Base-by-base conservation (phyloP, 2,113 vertebrate genomes). In the Cyprinodon variegatus region DNA sequence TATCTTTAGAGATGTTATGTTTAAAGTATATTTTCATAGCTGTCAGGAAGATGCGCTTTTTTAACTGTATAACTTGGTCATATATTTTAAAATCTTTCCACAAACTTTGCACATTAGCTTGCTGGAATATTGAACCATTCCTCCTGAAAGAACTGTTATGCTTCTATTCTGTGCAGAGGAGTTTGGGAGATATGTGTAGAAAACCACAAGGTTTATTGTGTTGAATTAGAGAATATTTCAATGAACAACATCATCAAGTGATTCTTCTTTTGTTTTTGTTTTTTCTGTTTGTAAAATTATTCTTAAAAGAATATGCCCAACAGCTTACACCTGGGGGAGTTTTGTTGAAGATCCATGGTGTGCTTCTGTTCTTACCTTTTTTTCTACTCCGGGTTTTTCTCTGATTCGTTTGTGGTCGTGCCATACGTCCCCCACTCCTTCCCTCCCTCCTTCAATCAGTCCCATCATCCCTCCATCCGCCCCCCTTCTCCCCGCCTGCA, bases 301-400 rank as follows among this genome's bases (percentile, higher is more conserved):
- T 77, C 14, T 53, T 10, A 2, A n/a, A 53, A 53, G 17, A 53
- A 53, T 53, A 20, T 20, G 15, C n/a, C 14, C 39, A 45, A 36
- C 66, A 85, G 72, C 43, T 77, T 86, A 63, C 77, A 86, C 65
- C 68, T 77, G 68, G 36, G 72, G 62, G 1, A 65, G 65, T 84
- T 79, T 50, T 71, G 50, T 9, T 63, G 61, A 62, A 72, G 72
- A n/a, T 81, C 59, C 73, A 61, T 8, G 13, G 40, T 60, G 7
- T 46, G 22, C 48, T 29, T 67, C 46, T 68, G 15, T 15, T 70
- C 70, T 50, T 20, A 59, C 48, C 50, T 4, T 72, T 61, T 29
- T 45, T 41, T 86, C 53, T 50, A 3, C 71, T 85, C 74, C 68
- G 53, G 48, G 3, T 75, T 11, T 61, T 68, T 41, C 65, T 69